Evolutionary conservation across 2,888 invertebrate species (phyloP).

Genomic region (Hetaerina titia): DNA sequence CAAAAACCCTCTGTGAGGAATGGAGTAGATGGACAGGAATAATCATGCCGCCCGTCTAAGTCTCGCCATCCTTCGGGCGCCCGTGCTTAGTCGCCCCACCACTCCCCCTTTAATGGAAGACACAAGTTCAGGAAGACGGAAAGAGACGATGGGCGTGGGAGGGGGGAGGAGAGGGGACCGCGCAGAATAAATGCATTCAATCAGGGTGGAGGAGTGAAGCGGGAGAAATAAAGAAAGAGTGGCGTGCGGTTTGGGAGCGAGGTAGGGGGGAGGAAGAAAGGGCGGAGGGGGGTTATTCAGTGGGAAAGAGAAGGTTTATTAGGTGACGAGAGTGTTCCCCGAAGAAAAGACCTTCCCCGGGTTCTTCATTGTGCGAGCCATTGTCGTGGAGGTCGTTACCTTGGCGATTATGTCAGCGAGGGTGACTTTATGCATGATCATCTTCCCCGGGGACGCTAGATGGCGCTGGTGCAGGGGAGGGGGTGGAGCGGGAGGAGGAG

Average conservation of each 20-base stretch:
- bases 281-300: background rate
- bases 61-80: background rate
- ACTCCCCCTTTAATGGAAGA: background rate
- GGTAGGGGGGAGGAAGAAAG: background rate
- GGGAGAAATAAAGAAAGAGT: background rate
- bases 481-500: background rate
- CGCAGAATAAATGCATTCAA: background rate
- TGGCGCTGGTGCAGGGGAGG: background rate
- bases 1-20: background rate
- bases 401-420: constrained; percentile 66
- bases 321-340: constrained; percentile 58
- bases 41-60: background rate
- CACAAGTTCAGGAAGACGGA: background rate
- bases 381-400: constrained; percentile 62
- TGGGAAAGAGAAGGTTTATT: constrained; percentile 44
- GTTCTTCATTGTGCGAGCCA: constrained; percentile 37
- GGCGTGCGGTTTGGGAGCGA: background rate
- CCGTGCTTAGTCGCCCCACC: background rate
- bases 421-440: constrained; percentile 67
- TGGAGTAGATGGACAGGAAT: too few species aligned
- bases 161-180: background rate
- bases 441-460: constrained; percentile 58
- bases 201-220: background rate
- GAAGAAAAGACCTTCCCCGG: constrained; percentile 58
- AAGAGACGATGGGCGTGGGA: background rate